A percentile compares a stretch with the other conserved stretches of the same genome.
Evolutionary conservation across 2,888 invertebrate species (phyloP).

Genomic region (Rosalia funebris): DNA sequence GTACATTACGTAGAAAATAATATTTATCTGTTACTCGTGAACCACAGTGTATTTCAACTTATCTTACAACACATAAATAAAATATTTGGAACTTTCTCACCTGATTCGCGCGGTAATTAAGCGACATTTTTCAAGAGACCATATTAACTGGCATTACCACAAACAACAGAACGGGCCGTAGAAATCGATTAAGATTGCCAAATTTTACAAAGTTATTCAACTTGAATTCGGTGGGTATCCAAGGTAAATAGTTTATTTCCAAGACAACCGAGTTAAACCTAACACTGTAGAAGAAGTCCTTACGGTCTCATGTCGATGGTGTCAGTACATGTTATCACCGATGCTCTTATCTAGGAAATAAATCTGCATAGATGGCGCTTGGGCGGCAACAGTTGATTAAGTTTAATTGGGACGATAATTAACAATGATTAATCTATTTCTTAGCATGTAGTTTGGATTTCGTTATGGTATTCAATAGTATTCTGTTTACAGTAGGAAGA

Average conservation of each 20-base stretch:
- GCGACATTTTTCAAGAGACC: conserved; percentile 37
- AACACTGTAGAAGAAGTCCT: conserved; percentile 27
- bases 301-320: not conserved
- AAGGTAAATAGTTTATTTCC: conserved; percentile 43
- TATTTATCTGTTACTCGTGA: no score
- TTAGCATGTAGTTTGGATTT: no score
- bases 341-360: no score
- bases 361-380: no score
- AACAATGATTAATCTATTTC: no score
- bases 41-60: no score
- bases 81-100: conserved; percentile 32
- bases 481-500: no score
- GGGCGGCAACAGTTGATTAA: no score
- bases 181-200: conserved; percentile 15
- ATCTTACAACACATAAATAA: not conserved
- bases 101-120: conserved; percentile 45
- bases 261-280: conserved; percentile 41
- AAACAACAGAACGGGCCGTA: not conserved
- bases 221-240: conserved; percentile 31
- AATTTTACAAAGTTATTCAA: conserved; percentile 2
- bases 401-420: no score
- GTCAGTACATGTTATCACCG: conserved; percentile 31
- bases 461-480: no score
- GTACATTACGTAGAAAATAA: no score
- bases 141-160: not conserved